phyloP scores from a whole-genome alignment of 2,113 vertebrate genomes.

The Psephotus haematonotus region DNA sequence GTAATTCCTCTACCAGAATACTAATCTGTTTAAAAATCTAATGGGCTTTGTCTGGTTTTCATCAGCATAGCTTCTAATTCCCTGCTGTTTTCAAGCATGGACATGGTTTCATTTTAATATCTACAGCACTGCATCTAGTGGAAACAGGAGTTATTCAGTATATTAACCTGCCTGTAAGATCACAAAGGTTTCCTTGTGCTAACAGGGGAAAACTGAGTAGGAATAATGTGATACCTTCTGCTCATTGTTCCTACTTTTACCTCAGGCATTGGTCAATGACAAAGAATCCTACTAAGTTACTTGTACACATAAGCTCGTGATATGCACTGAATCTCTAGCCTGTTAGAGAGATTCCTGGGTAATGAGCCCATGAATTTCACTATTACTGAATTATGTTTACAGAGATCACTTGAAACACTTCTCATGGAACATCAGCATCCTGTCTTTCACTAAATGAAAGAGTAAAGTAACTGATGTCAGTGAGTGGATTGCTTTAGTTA shows the following conservation, averaged over 20 bases:
- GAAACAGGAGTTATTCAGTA: neutral
- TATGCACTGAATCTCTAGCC: neutral
- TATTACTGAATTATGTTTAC: neutral
- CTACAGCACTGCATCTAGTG: neutral
- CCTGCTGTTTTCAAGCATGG: neutral
- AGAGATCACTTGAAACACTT: neutral
- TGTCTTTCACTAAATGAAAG: conserved; percentile 38
- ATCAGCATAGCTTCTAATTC: neutral
- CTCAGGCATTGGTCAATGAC: neutral
- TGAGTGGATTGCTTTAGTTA: conserved; percentile 26
- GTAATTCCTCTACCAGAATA: neutral
- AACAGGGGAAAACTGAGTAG: neutral
- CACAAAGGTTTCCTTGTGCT: neutral
- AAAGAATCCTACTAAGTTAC: neutral
- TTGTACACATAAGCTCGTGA: neutral
- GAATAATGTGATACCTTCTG: neutral
- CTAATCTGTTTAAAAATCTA: neutral
- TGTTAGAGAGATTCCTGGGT: neutral
- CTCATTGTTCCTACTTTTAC: neutral
- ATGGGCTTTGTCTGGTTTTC: neutral
- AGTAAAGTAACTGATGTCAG: conserved; percentile 50
- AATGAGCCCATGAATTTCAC: neutral
- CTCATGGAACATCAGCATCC: neutral
- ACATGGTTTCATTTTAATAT: neutral
- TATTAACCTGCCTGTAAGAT: neutral